phyloP scores from a whole-genome alignment of 2,113 vertebrate genomes.

The Pollachius pollachius region DNA sequence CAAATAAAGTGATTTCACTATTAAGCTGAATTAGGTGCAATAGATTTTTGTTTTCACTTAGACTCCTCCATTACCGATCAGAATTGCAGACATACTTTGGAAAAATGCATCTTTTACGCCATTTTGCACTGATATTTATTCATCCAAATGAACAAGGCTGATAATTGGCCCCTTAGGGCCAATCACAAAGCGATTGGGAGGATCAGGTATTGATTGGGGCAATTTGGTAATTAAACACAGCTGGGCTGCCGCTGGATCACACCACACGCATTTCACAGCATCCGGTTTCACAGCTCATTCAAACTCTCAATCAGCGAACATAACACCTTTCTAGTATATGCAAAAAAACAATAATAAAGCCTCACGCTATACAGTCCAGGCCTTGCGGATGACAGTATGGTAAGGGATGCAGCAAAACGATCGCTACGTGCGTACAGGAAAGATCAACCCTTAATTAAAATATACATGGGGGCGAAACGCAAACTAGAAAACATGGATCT shows the following conservation, averaged over 20 bases:
- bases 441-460: no score
- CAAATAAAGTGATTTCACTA: no score
- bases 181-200: slow-evolving; percentile 26
- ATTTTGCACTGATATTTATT: slow-evolving; percentile 24
- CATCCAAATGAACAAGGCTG: slow-evolving; percentile 21
- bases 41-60: slow-evolving; percentile 1
- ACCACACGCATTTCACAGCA: slow-evolving; percentile 15
- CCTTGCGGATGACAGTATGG: no score
- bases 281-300: slow-evolving; percentile 18
- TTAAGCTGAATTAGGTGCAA: no score
- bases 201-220: slow-evolving; percentile 37
- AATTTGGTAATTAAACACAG: slow-evolving; percentile 31
- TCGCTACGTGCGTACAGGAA: no score
- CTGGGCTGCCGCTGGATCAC: background rate
- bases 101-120: slow-evolving; percentile 1
- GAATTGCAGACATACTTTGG: slow-evolving; percentile 5
- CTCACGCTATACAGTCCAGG: no score
- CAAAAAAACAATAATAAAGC: no score
- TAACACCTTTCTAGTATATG: no score
- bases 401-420: no score
- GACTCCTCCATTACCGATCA: slow-evolving; percentile 2
- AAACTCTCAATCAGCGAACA: slow-evolving; percentile 5
- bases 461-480: no score
- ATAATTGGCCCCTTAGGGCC: slow-evolving; percentile 36
- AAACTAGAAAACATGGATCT: no score